phyloP scores from a whole-genome alignment of 35 echinoderm and acorn worm genomes.

The Nesometra sesokonis region DNA sequence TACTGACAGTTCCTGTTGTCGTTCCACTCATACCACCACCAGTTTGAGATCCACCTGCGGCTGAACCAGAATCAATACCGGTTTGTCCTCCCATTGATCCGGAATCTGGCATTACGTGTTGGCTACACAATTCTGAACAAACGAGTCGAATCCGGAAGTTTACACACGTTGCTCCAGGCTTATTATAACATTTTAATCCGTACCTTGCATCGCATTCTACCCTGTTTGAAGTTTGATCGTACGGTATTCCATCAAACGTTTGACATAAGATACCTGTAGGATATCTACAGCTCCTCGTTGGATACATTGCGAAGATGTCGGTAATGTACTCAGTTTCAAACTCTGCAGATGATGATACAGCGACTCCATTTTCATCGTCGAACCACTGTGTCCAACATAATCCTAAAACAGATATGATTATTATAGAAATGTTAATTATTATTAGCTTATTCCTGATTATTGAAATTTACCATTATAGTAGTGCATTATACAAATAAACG shows the following conservation, averaged over 20 bases:
- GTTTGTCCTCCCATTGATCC: too few species aligned
- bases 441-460: too few species aligned
- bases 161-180: neutral
- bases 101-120: neutral
- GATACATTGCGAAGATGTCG: neutral
- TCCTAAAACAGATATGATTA: neutral
- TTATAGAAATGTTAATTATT: too few species aligned
- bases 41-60: neutral
- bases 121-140: neutral
- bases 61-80: neutral
- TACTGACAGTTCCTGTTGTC: too few species aligned
- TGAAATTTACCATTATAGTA: too few species aligned
- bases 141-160: neutral
- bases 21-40: neutral
- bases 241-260: neutral
- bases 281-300: neutral
- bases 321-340: neutral
- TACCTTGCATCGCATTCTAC: neutral
- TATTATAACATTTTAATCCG: neutral
- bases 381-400: neutral
- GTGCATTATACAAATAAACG: too few species aligned
- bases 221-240: neutral
- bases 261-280: neutral
- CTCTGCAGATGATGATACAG: neutral
- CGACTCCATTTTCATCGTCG: neutral